These are phyloP conservation scores for Heliconius ismenius DNA, from an alignment of 2,888 invertebrate genomes.

Conservation along the genomic window DNA sequence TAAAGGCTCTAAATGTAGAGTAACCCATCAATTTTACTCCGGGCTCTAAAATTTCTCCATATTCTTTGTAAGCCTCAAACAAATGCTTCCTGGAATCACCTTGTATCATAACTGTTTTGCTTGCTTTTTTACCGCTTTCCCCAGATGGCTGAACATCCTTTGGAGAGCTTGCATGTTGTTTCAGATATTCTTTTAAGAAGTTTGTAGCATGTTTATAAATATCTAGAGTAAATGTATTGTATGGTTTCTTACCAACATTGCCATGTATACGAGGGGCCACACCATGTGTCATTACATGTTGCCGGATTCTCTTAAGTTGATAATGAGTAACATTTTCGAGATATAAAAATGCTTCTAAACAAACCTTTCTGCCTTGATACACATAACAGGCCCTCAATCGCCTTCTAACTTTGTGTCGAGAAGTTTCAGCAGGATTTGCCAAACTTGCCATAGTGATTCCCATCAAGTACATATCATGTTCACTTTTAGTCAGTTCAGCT, in stretches of 20 bases:
- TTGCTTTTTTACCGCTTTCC: constrained; percentile 73
- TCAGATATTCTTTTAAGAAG: constrained; percentile 87
- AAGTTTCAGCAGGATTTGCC: constrained; percentile 87
- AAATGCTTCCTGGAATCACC: constrained; percentile 85
- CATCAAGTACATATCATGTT: constrained; percentile 93
- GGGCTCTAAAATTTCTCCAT: constrained; percentile 86
- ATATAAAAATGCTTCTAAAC: constrained; percentile 89
- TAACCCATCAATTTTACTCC: constrained; percentile 90
- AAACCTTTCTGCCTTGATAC: constrained; percentile 89
- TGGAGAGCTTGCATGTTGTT: constrained; percentile 83
- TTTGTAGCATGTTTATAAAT: constrained; percentile 90
- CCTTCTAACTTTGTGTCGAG: constrained; percentile 87
- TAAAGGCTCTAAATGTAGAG: constrained; percentile 89
- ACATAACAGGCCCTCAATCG: constrained; percentile 88
- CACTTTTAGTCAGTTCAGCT: constrained; percentile 89
- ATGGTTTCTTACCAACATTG: constrained; percentile 90
- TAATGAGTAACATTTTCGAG: constrained; percentile 91
- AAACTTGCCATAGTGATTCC: constrained; percentile 92
- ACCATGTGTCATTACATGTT: constrained; percentile 90
- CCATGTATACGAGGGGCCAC: constrained; percentile 90
- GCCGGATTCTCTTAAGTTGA: constrained; percentile 88
- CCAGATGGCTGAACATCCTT: constrained; percentile 76
- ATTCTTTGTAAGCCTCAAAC: constrained; percentile 88
- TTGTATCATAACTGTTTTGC: constrained; percentile 77
- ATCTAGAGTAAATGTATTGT: constrained; percentile 89